Conservation (phyloP, 2,888 invertebrate species). For the Yponomeuta sedellus region DNA sequence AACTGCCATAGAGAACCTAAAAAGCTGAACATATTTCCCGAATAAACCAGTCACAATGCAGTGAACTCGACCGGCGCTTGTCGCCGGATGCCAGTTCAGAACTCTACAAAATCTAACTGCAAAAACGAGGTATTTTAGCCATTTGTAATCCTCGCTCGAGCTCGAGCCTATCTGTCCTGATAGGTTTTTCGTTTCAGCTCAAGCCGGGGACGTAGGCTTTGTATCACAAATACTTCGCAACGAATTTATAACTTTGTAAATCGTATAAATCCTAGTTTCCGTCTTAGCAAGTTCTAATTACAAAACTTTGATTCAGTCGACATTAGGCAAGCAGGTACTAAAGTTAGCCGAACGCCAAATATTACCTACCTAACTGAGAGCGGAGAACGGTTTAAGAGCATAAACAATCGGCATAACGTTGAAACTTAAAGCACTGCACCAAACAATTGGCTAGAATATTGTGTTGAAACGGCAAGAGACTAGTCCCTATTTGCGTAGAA, state of each 20-base stretch:
- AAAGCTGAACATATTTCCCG: constrained; percentile 7
- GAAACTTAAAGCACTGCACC: constrained; percentile 10
- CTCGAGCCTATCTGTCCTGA: background rate
- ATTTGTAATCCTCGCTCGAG: background rate
- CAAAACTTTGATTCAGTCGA: constrained; percentile 14
- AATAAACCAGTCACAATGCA: constrained; percentile 7
- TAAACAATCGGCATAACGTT: constrained; percentile 13
- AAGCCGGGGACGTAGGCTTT: background rate
- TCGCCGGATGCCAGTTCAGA: background rate
- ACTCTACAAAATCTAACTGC: background rate
- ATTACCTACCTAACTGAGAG: constrained; percentile 7
- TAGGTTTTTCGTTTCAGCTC: background rate
- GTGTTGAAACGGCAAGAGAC: background rate
- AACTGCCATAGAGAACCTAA: background rate
- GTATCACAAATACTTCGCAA: background rate
- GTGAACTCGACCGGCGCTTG: constrained; percentile 5
- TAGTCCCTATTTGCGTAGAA: background rate
- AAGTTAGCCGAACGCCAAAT: constrained; percentile 13
- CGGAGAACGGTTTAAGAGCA: constrained; percentile 10
- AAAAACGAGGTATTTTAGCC: background rate
- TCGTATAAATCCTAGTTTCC: background rate
- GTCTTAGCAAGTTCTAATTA: constrained; percentile 14
- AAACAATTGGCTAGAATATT: constrained; percentile 5
- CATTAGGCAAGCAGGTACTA: constrained; percentile 11
- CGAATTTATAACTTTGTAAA: background rate